Base-by-base conservation (phyloP, 2,797 vertebrate species). In the Oryzias dopingdopingensis region DNA sequence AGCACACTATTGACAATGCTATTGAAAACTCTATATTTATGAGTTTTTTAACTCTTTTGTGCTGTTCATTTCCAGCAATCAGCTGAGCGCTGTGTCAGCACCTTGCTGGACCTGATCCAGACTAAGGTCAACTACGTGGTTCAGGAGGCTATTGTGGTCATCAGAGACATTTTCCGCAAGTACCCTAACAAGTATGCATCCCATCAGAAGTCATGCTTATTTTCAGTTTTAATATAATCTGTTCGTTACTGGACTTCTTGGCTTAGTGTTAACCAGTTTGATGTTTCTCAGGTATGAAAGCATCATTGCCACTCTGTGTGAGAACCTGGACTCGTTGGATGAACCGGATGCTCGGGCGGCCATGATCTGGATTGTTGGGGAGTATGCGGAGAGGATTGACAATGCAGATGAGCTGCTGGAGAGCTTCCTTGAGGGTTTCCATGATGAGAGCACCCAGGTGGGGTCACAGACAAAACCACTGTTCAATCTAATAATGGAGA, bases 291-390 rank as follows among this genome's bases (percentile, higher is more conserved):
- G 96, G 84, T 99, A 99, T 43, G 96, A 99, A 79, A 99, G 97
- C 86, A 97, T 99, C 83, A 99, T 98, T n/a, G 96, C 96, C 62
- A 98, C 97, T 0, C 86, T 99, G 1, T 99, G 97, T 44, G 97
- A 99, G 85, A 99, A 99, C 72, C 90, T 99, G 32, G 97, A 99
- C 84, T 98, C 97, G 1, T 86, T 99, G 85, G 97, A 99, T 56
- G 97, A 99, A 61, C 97, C 97, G 0, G 97, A 99, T 1, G 96
- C 97, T 10, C 94, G 97, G 13, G 97, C 96, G 10, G 96, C 97
- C 76, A 99, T 99, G 97, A 99, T 99, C 84, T 99, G 97, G 97
- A 99, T 99, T 17, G 97, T 99, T 51, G 96, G 96, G 0, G 97
- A 99, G 71, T 98, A 99, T 1, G 97, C 97, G 0, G 97, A 99